Evolutionary conservation across 92 coral and sea anemone species (phyloP), one percentile per base, ranked within the genome.

Genomic region (Phymanthus crucifer): DNA sequence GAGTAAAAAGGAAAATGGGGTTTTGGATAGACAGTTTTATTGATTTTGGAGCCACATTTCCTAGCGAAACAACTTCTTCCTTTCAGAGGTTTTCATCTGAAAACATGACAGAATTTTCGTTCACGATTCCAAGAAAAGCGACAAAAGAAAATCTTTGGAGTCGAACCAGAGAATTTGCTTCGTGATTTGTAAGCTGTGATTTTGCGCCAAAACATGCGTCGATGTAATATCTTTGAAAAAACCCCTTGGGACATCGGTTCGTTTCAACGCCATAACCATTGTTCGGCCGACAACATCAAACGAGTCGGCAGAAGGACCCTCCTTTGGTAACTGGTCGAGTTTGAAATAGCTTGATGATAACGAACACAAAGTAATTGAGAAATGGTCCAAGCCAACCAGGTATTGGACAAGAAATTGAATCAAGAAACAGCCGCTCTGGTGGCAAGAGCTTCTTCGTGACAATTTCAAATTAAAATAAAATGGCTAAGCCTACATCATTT

Each of bases 241-340:
- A 69, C 72, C 75, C 81, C 81, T 77, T 77, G 81, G 81, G 81
- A 77, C 26, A 61, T 77, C 81, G 81, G 81, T 72, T 36, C 68
- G 72, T 77, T 40, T 77, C 65, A 77, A 17, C 33, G 23, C 81
- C n/a, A 23, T 31, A 61, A 9, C 81, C 36, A 77, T 77, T 77
- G 81, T 77, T 77, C 81, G 38, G 27, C 45, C 38, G 72, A 61
- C 37, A 70, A 77, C 81, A 77, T 77, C 81, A 77, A 77, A 77
- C 67, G 81, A n/a, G 57, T 77, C 81, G 81, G 57, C 81, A 77
- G 68, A 58, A 37, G 1, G 58, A 40, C 23, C 12, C 81, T 52
- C 32, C 19, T 56, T 34, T 64, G 67, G 56, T 61, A 77, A 35
- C 45, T 77, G 35, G 40, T 57, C 81, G 40, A 29, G 40, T 58